Conservation (phyloP, 2,888 invertebrate species). For the Aspidiotus destructor region DNA sequence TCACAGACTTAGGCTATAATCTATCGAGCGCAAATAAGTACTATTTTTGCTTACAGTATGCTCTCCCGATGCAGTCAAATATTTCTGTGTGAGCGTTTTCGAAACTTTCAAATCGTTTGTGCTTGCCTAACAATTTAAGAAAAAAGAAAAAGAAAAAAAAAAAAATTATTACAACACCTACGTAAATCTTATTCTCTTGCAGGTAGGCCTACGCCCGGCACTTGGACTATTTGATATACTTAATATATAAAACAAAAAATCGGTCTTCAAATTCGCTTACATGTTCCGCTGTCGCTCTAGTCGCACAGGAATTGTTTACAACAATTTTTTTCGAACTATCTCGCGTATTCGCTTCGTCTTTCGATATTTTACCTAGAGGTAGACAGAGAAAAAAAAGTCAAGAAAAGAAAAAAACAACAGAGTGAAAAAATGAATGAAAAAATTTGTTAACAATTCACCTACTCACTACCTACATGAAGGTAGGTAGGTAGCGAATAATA, state of each 20-base stretch:
- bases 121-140: background rate
- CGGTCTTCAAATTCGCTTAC: background rate
- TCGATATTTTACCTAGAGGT: slow-evolving; percentile 19
- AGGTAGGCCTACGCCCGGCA: too few species aligned
- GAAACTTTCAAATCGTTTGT: background rate
- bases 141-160: too few species aligned
- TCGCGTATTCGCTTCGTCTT: slow-evolving; percentile 19
- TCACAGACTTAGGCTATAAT: too few species aligned
- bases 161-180: too few species aligned
- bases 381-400: background rate
- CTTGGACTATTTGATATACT: too few species aligned
- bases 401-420: too few species aligned
- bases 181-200: too few species aligned
- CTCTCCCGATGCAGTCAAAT: slow-evolving; percentile 21
- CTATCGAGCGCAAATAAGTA: too few species aligned
- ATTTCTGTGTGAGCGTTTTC: slow-evolving; percentile 18
- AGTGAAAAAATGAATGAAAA: too few species aligned
- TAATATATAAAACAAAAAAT: background rate
- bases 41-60: slow-evolving; percentile 31
- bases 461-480: too few species aligned
- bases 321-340: background rate
- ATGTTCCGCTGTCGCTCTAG: background rate
- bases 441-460: too few species aligned
- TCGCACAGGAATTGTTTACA: background rate
- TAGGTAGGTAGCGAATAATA: too few species aligned